These are phyloP conservation scores for Drosophila nr. medialis DNA, from an alignment of 2,888 invertebrate species.

Conservation along the genomic window DNA sequence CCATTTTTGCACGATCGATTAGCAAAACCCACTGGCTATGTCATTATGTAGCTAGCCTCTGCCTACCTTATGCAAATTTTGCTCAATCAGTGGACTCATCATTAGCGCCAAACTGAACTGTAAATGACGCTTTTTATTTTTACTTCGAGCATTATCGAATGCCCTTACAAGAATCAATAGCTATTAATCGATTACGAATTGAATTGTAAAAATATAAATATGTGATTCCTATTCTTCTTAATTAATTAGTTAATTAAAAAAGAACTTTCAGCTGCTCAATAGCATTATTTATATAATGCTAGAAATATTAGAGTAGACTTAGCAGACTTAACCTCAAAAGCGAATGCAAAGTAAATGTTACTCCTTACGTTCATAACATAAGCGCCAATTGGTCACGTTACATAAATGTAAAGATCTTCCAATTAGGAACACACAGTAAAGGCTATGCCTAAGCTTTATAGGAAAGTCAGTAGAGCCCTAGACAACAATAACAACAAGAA, in stretches of 20 bases:
- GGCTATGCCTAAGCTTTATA: not conserved
- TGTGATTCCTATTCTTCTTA: not conserved
- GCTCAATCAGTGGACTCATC: slow-evolving; percentile 23
- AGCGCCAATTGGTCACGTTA: not conserved
- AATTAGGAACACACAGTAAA: not conserved
- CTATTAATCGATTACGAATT: not conserved
- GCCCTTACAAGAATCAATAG: slow-evolving; percentile 1
- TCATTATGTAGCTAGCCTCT: slow-evolving; percentile 31
- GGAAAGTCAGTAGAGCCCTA: slow-evolving; percentile 3
- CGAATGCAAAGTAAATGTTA: not conserved
- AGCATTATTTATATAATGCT: not conserved
- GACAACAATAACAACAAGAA: slow-evolving; percentile 6
- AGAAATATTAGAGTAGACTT: not conserved
- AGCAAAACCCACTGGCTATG: slow-evolving; percentile 46
- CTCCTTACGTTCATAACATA: not conserved
- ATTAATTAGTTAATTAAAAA: not conserved
- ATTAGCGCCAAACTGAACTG: slow-evolving; percentile 39
- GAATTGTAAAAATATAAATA: not conserved
- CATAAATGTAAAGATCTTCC: not conserved
- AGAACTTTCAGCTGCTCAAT: not conserved
- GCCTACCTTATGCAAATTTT: slow-evolving; percentile 32
- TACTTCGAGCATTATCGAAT: slow-evolving; percentile 4
- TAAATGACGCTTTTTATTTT: slow-evolving; percentile 15
- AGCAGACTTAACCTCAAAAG: not conserved
- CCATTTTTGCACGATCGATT: slow-evolving; percentile 53